Evolutionary conservation across 2,888 invertebrate species (phyloP).

Genomic region (Esperia sulphurella): DNA sequence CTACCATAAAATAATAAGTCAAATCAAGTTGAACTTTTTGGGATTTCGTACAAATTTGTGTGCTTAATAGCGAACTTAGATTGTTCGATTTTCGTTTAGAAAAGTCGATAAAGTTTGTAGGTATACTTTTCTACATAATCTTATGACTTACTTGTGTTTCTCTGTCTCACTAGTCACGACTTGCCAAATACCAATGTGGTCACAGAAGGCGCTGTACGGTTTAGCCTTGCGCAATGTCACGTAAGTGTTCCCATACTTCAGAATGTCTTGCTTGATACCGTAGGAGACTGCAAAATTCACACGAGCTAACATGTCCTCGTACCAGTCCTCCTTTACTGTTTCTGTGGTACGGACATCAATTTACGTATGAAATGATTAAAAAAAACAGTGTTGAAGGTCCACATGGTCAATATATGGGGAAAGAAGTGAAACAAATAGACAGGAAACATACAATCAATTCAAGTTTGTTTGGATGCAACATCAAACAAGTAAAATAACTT

Average conservation of each 20-base stretch:
- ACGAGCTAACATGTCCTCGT: constrained; percentile 24
- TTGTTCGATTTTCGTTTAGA: no score
- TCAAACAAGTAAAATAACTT: no score
- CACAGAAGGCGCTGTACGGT: constrained; percentile 28
- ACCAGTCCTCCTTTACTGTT: constrained; percentile 18
- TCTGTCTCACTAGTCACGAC: constrained; percentile 15
- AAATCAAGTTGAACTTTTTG: no score
- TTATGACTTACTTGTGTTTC: constrained; percentile 3
- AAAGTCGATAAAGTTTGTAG: no score
- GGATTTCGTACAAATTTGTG: no score
- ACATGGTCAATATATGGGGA: no score
- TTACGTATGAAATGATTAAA: background rate
- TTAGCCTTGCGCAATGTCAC: constrained; percentile 25
- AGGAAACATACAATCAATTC: no score
- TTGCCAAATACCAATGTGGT: constrained; percentile 25
- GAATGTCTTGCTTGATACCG: constrained; percentile 22
- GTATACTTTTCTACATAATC: background rate
- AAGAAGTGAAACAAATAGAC: no score
- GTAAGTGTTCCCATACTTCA: constrained; percentile 26
- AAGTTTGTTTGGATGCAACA: no score
- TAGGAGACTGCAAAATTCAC: constrained; percentile 25
- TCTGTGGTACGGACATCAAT: constrained; percentile 7
- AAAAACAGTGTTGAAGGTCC: no score
- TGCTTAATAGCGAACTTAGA: no score
- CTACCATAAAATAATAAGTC: no score